Percentiles rank a stretch among this genome's conserved stretches.
phyloP scores from a whole-genome alignment of 2,113 vertebrate genomes.

The Ptyas mucosa region DNA sequence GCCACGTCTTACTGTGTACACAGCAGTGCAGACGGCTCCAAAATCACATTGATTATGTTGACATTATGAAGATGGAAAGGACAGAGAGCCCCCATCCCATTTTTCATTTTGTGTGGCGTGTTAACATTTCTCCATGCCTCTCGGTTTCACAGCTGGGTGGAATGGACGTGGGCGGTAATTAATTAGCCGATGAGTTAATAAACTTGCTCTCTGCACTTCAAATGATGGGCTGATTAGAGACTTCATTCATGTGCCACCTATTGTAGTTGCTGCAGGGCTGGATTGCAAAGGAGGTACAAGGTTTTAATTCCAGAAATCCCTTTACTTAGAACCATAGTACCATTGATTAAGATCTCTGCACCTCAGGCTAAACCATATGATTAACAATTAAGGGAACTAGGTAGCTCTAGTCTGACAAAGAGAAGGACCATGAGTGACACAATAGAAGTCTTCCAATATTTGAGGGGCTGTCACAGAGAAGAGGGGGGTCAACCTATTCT shows the following conservation, averaged over 20 bases:
- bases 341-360: neutral
- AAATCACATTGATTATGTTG: slow-evolving; percentile 53
- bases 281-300: neutral
- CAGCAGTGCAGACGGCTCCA: slow-evolving; percentile 37
- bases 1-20: slow-evolving; percentile 45
- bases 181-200: neutral
- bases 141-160: slow-evolving; percentile 2
- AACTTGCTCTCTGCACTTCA: slow-evolving; percentile 6
- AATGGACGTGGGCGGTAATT: neutral
- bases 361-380: neutral
- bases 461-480: too few relatives aligned
- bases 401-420: neutral
- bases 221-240: neutral
- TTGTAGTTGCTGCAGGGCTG: neutral
- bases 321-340: neutral
- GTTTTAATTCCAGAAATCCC: neutral
- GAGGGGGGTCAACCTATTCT: too few relatives aligned
- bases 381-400: neutral
- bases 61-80: slow-evolving; percentile 41
- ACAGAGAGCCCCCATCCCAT: slow-evolving; percentile 20
- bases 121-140: neutral
- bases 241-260: neutral
- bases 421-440: too few relatives aligned
- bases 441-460: too few relatives aligned
- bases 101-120: accelerated